Percentiles rank a stretch among this genome's conserved stretches.
phyloP scores from a whole-genome alignment of 2,113 vertebrate genomes.

The Addax nasomaculatus region DNA sequence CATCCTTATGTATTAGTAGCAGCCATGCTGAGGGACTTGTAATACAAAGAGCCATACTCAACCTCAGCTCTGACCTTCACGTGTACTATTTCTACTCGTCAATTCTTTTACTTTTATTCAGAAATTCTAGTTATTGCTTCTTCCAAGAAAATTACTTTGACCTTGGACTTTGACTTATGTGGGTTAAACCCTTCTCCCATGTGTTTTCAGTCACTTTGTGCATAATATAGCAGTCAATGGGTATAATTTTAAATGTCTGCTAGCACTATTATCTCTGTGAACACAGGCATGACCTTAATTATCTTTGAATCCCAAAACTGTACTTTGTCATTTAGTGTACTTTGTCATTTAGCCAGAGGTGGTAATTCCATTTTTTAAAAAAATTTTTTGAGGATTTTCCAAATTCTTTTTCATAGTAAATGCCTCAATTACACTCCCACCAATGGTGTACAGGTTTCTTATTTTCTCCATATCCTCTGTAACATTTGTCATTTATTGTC shows the following conservation, averaged over 20 bases:
- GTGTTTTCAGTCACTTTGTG: not conserved
- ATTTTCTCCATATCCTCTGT: not conserved
- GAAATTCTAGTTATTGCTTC: not conserved
- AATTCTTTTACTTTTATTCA: not conserved
- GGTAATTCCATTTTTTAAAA: too few relatives aligned
- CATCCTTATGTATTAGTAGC: not conserved
- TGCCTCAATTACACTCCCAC: not conserved
- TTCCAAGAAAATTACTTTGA: not conserved
- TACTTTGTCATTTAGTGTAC: not conserved
- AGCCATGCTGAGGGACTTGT: not conserved
- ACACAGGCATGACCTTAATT: not conserved
- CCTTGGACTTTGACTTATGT: not conserved
- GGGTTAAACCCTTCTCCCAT: fast-evolving
- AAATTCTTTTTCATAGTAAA: not conserved
- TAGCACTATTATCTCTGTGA: not conserved
- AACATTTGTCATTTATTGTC: not conserved
- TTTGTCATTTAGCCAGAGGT: too few relatives aligned
- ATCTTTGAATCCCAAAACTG: not conserved
- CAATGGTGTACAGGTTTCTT: not conserved
- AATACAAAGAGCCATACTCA: not conserved
- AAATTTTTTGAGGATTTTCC: not conserved
- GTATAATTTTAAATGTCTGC: not conserved
- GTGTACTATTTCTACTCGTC: fast-evolving
- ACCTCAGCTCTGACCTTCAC: not conserved
- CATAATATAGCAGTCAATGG: not conserved